Evolutionary conservation across 1,140 invertebrate genomes (phyloP), one percentile per base, ranked within the genome.

Genomic region (Cylas formicarius): DNA sequence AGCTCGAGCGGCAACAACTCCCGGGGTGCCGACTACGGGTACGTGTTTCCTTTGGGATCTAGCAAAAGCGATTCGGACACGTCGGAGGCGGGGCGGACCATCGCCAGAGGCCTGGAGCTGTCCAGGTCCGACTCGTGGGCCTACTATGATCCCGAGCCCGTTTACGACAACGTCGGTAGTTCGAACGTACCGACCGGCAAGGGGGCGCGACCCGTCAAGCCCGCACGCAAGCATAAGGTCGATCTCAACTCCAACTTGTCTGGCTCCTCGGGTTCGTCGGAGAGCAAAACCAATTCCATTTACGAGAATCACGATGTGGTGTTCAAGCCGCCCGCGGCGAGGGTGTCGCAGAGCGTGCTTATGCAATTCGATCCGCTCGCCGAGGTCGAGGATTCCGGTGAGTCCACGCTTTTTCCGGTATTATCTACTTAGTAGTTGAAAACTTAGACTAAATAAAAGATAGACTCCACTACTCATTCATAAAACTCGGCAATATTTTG

Each of bases 61-160:
- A 63, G 50, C 52, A 61, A 46, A 6, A 72, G 68, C 45, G 69
- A 72, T 50, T 70, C 67, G 0, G 67, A 70, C n/a, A 31, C 64
- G 62, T 39, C 67, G 66, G 52, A 52, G 18, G 35, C 27, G 19
- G 36, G 26, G 31, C 45, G 48, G 56, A 49, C 38, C 38, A 20
- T 56, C 58, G 17, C 13, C 2, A 13, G 31, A 44, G 14, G 16
- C 34, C 2, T 61, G 52, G 40, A 51, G 17, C 44, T 73, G 3
- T 67, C 65, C 4, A 56, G 71, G 24, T 75, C 72, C 1, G 69
- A 69, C 26, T 77, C 74, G 0, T 77, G 73, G 73, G 71, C 64
- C 3, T 76, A 72, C 53, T 76, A 76, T 53, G 73, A 76, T 38
- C 29, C 62, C 0, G 65, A 60, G 27, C 53, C 61, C 18, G 11